Conservation (phyloP, 2,113 vertebrate species). For the Heterotis niloticus region DNA sequence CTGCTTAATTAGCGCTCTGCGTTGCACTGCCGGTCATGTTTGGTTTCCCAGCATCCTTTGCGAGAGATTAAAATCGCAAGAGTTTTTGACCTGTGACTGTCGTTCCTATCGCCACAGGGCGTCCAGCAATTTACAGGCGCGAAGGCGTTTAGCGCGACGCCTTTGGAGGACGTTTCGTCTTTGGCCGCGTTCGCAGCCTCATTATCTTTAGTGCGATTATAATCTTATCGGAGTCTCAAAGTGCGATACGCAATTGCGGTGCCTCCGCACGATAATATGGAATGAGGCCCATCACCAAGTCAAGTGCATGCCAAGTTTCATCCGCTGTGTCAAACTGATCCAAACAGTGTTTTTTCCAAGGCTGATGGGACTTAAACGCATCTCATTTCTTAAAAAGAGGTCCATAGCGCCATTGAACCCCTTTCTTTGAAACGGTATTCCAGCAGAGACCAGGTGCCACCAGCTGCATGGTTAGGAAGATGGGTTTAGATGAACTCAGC, state of each 20-base stretch:
- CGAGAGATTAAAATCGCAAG: conserved; percentile 24
- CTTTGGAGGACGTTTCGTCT: conserved; percentile 14
- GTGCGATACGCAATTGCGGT: neutral
- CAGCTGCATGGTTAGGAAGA: no score
- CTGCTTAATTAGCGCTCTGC: neutral
- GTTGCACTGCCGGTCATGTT: conserved; percentile 19
- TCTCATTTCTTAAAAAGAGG: neutral
- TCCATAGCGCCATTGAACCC: no score
- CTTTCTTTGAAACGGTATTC: no score
- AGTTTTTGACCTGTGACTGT: conserved; percentile 16
- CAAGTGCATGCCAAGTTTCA: no score
- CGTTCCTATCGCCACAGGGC: conserved; percentile 2
- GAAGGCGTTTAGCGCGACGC: conserved; percentile 12
- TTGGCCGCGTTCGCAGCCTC: neutral
- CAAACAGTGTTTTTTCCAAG: neutral
- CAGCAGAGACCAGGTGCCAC: no score
- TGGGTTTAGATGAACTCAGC: no score
- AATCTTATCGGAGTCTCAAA: conserved; percentile 21
- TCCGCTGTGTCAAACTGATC: no score
- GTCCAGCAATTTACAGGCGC: conserved; percentile 10
- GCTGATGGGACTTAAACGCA: neutral
- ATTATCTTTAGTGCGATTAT: conserved; percentile 3
- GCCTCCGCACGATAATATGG: neutral
- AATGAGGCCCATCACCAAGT: conserved; percentile 14
- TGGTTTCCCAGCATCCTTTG: conserved; percentile 20